Evolutionary conservation across 2,797 vertebrate genomes (phyloP), one percentile per base, ranked within the genome.

Genomic region (Pangasius sanitwongsei): DNA sequence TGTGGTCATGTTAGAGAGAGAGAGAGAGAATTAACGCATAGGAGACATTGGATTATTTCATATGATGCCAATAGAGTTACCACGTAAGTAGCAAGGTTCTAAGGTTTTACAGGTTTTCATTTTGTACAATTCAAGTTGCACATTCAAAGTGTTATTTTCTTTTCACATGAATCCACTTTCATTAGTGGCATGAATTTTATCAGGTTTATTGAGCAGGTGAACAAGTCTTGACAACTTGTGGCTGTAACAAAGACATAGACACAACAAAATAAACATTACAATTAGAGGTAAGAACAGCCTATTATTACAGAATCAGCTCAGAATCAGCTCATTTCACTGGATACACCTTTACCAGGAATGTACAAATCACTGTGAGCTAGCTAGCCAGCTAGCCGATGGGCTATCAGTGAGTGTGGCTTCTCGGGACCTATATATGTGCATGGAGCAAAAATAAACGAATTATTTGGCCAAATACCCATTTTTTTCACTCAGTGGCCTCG

Each of bases 121-220:
- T 69, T 65, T 69, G 41, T 31, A 53, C 41, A 20, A 69, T 67
- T 41, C 59, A 31, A 25, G 18, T 41, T 37, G 41, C 72, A 75
- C 6, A 44, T 44, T 44, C 44, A 75, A 44, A 18, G 25, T 77
- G 2, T 25, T 69, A 55, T 53, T 85, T 67, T 50, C 34, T 20
- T 53, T 50, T 55, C 4, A 82, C 4, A 59, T 61, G 12, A 61
- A 83, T 28, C 23, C 37, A 63, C 34, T 61, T 83, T 63, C 23
- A 83, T 41, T 61, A 18, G 15, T 20, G 11, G 28, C 53, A 61
- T 15, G 37, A 41, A 83, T 41, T 63, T 61, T 25, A 13, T 82
- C 31, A 89, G 90, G 90, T 93, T 93, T 90, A 91, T 63, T 72
- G 41, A 88, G 89, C 90, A 93, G 91, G 67, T 77, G 91, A 82